Evolutionary conservation across 2,888 invertebrate species (phyloP).

Genomic region (Acleris laterana): DNA sequence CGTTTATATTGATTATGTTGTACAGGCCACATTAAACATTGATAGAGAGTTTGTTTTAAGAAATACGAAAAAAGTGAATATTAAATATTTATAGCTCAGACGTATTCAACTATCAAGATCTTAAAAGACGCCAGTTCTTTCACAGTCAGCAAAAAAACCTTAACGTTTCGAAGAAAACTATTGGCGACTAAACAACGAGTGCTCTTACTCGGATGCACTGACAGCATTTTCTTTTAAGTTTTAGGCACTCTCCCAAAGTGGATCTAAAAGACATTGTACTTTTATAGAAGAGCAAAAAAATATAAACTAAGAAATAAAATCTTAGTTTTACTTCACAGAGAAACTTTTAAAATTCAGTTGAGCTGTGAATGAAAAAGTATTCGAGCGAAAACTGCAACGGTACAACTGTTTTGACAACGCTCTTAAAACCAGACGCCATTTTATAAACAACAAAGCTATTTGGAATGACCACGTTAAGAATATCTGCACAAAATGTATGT

Average conservation of each 20-base stretch:
- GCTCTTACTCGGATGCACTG: constrained; percentile 53
- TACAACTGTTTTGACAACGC: not conserved
- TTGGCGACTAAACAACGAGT: constrained; percentile 44
- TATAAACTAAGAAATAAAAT: too few relatives aligned
- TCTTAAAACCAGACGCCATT: not conserved
- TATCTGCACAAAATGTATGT: constrained; percentile 49
- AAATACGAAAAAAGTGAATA: too few relatives aligned
- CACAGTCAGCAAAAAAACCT: constrained; percentile 10
- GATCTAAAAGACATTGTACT: not conserved
- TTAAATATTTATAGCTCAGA: too few relatives aligned
- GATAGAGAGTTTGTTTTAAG: too few relatives aligned
- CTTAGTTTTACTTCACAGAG: too few relatives aligned
- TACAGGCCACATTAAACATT: too few relatives aligned
- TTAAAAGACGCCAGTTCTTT: not conserved
- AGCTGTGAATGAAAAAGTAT: too few relatives aligned
- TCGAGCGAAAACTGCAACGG: not conserved
- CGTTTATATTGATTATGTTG: too few relatives aligned
- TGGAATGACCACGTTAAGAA: not conserved
- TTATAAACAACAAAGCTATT: constrained; percentile 1
- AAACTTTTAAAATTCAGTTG: too few relatives aligned
- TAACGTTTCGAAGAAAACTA: constrained; percentile 14
- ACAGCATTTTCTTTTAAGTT: constrained; percentile 52
- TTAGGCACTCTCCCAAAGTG: constrained; percentile 34
- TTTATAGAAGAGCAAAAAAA: too few relatives aligned
- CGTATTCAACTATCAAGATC: not conserved